Evolutionary conservation across 2,888 invertebrate species (phyloP).

Genomic region (Atethmia centrago): DNA sequence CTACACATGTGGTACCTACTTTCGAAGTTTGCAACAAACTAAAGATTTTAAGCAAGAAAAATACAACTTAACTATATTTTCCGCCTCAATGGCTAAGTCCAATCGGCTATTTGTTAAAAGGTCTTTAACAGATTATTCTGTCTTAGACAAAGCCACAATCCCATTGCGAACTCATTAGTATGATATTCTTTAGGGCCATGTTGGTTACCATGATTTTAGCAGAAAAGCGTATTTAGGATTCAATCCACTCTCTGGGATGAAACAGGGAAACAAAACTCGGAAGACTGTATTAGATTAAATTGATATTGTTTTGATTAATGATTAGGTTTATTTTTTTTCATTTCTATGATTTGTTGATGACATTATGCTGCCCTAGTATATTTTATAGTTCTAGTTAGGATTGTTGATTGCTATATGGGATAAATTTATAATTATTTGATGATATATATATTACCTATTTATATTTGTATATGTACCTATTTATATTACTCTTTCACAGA

Average conservation of each 20-base stretch:
- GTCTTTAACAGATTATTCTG: constrained; percentile 41
- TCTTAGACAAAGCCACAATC: constrained; percentile 38
- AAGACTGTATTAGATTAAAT: neutral
- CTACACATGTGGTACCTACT: neutral
- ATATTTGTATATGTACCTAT: too few species aligned
- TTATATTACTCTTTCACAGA: too few species aligned
- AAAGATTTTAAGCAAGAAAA: neutral
- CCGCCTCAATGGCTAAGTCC: neutral
- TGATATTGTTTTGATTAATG: constrained; percentile 11
- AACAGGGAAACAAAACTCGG: neutral
- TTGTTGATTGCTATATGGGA: too few species aligned
- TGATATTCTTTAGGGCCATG: constrained; percentile 33
- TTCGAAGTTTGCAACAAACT: neutral
- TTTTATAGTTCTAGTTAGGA: too few species aligned
- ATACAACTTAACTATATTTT: constrained; percentile 13
- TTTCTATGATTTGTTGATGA: too few species aligned
- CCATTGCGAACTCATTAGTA: constrained; percentile 46
- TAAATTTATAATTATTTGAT: too few species aligned
- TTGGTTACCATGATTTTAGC: constrained; percentile 11
- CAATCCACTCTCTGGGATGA: constrained; percentile 28
- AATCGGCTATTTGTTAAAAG: constrained; percentile 32
- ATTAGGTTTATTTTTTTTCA: too few species aligned
- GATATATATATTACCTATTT: too few species aligned
- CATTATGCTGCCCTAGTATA: too few species aligned
- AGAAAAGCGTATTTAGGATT: constrained; percentile 9